Percentiles rank a stretch among this genome's conserved stretches.
These are phyloP conservation scores for Selene dorsalis DNA, from an alignment of 2,797 vertebrate species.

Conservation along the genomic window DNA sequence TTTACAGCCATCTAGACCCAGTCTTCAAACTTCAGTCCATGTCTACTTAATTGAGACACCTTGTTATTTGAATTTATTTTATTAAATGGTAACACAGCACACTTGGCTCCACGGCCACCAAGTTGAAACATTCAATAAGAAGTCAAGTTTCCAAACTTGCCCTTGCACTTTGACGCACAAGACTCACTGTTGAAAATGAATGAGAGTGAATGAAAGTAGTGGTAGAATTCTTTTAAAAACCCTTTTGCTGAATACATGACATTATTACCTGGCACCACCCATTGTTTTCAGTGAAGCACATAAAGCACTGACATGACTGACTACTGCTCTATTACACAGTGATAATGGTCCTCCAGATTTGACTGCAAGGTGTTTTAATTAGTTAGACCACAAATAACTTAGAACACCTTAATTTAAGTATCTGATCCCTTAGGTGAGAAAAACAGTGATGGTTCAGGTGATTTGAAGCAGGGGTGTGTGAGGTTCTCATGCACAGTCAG, in stretches of 20 bases:
- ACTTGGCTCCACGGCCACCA: conserved; percentile 1
- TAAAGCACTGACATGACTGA: neutral
- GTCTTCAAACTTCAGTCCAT: conserved; percentile 25
- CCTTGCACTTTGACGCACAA: conserved; percentile 9
- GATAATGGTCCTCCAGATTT: neutral
- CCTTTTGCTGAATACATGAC: neutral
- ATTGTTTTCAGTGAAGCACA: neutral
- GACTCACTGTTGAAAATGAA: conserved; percentile 2
- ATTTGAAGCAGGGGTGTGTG: too few species aligned
- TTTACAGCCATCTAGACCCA: neutral
- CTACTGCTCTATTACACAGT: conserved; percentile 1
- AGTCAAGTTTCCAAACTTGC: conserved; percentile 18
- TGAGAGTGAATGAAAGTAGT: conserved; percentile 5
- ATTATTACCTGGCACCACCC: neutral
- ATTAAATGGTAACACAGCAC: neutral
- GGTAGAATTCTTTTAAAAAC: neutral
- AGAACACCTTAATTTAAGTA: neutral
- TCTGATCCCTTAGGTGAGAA: neutral
- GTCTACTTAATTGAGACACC: neutral
- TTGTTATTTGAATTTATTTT: neutral
- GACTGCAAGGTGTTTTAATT: neutral
- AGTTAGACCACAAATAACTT: neutral
- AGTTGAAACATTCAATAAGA: neutral
- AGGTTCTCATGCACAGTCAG: too few species aligned
- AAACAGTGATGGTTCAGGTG: too few species aligned